These are phyloP conservation scores for Cranoglanis bouderius DNA, from an alignment of 2,113 vertebrate species.

Conservation along the genomic window DNA sequence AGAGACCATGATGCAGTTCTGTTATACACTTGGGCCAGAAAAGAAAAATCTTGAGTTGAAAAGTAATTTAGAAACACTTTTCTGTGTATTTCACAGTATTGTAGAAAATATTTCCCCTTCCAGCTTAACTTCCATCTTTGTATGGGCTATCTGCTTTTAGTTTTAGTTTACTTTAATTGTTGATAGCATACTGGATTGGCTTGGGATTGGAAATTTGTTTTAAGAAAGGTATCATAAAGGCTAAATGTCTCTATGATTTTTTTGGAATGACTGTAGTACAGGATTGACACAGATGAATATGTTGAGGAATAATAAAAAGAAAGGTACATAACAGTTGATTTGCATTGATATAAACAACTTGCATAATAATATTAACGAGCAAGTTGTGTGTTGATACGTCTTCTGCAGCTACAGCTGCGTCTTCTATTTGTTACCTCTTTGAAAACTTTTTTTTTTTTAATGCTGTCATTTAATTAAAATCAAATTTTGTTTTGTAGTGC, in stretches of 20 bases:
- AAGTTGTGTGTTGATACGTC: background rate
- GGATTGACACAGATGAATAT: background rate
- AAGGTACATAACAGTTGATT: background rate
- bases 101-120: background rate
- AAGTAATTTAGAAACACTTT: conserved; percentile 13
- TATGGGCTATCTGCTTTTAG: background rate
- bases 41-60: background rate
- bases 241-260: background rate
- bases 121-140: conserved; percentile 4
- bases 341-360: background rate
- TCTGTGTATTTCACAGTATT: too few species aligned
- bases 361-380: background rate
- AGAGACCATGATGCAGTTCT: background rate
- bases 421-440: background rate
- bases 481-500: background rate
- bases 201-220: background rate
- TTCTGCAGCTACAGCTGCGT: background rate
- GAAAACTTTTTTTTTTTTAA: background rate
- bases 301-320: background rate
- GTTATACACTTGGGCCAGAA: background rate
- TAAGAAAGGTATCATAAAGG: background rate
- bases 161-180: background rate
- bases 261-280: background rate
- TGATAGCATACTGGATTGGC: background rate
- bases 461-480: background rate